Conservation (phyloP, 2,113 vertebrate species). For the Rallus limicola region DNA sequence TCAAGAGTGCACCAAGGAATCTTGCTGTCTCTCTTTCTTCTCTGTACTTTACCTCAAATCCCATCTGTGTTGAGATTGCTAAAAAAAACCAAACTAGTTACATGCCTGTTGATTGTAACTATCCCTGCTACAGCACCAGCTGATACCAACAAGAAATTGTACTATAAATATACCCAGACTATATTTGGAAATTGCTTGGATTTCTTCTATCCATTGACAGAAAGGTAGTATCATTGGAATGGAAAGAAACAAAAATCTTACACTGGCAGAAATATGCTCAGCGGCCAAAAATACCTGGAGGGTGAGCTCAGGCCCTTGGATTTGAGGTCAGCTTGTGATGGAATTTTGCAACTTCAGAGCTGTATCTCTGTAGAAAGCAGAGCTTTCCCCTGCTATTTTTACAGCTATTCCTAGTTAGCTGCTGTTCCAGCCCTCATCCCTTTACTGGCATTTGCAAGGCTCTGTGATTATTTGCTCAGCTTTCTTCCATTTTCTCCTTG, state of each 20-base stretch:
- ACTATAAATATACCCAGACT: neutral
- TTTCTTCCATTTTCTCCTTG: conserved; percentile 8
- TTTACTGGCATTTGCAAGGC: neutral
- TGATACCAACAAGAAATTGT: neutral
- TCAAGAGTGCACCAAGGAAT: neutral
- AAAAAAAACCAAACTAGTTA: neutral
- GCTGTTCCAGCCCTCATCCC: neutral
- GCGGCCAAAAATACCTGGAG: neutral
- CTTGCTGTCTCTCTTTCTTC: neutral
- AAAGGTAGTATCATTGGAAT: neutral
- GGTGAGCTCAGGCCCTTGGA: neutral
- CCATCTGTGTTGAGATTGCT: neutral
- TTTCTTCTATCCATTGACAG: neutral
- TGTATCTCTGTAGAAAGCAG: neutral
- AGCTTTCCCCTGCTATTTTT: neutral
- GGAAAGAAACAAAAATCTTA: neutral
- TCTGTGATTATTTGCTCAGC: conserved; percentile 11
- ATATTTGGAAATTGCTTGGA: neutral
- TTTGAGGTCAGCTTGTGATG: neutral
- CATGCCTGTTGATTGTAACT: neutral
- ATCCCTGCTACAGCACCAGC: neutral
- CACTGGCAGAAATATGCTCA: neutral
- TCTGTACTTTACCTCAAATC: neutral
- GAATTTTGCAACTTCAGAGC: conserved; percentile 15
- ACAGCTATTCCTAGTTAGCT: neutral